phyloP scores from a whole-genome alignment of 2,113 vertebrate species.

The Rhinogobius similis region DNA sequence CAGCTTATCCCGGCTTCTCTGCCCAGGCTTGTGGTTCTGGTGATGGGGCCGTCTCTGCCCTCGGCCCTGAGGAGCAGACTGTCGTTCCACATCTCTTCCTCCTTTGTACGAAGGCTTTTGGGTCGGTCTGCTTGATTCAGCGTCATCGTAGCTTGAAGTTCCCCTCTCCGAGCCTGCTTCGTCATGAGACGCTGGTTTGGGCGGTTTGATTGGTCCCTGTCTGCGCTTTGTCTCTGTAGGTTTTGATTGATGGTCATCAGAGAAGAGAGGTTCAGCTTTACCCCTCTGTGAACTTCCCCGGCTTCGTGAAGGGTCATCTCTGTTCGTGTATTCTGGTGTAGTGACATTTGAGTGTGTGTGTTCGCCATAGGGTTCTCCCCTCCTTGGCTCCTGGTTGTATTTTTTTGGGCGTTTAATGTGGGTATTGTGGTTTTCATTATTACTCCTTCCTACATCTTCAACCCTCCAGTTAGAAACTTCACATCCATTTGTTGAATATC shows the following conservation, averaged over 20 bases:
- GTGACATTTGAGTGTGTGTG: slow-evolving; percentile 5
- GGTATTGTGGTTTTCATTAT: slow-evolving; percentile 41
- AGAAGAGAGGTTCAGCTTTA: slow-evolving; percentile 39
- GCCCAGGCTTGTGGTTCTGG: slow-evolving; percentile 75
- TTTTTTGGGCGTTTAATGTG: slow-evolving; percentile 51
- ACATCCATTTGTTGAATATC: slow-evolving; percentile 35
- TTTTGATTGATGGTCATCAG: slow-evolving; percentile 69
- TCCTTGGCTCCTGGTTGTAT: slow-evolving; percentile 59
- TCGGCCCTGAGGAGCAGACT: slow-evolving; percentile 65
- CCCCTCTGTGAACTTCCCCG: slow-evolving; percentile 40
- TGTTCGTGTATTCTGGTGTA: slow-evolving; percentile 9
- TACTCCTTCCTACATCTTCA: slow-evolving; percentile 11
- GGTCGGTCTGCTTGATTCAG: slow-evolving; percentile 1
- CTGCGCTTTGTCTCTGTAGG: slow-evolving; percentile 68
- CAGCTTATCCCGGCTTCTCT: slow-evolving; percentile 80
- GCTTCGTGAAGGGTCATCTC: slow-evolving; percentile 31
- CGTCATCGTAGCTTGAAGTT: slow-evolving; percentile 33
- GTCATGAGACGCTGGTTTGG: slow-evolving; percentile 54
- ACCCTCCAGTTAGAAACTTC: slow-evolving; percentile 59
- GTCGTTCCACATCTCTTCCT: slow-evolving; percentile 68
- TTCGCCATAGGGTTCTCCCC: slow-evolving; percentile 40
- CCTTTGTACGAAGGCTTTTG: slow-evolving; percentile 37
- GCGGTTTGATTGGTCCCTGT: slow-evolving; percentile 76
- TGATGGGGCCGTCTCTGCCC: slow-evolving; percentile 75
- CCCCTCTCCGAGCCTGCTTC: slow-evolving; percentile 70